These are phyloP conservation scores for Lissocephala sabroskyi DNA, from an alignment of 2,888 invertebrate genomes.

Conservation along the genomic window DNA sequence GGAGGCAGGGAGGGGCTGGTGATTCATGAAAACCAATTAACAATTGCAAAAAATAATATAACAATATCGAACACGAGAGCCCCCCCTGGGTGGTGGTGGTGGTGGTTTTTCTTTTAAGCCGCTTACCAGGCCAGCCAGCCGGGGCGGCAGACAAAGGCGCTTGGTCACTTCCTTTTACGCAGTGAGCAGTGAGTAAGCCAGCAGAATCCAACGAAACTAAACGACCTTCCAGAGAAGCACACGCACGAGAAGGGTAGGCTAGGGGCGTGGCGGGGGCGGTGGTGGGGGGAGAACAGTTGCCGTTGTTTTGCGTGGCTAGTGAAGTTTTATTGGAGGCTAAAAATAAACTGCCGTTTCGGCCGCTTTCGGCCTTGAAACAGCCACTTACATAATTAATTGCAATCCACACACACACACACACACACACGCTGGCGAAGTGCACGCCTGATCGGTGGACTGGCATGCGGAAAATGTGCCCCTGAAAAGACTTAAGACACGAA, in stretches of 20 bases:
- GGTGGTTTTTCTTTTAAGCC: slow-evolving; percentile 25
- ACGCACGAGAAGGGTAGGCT: background rate
- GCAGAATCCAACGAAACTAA: background rate
- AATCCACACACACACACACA: slow-evolving; percentile 24
- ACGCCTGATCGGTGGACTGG: slow-evolving; percentile 24
- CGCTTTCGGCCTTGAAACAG: slow-evolving; percentile 34
- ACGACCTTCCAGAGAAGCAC: background rate
- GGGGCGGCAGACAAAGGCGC: background rate
- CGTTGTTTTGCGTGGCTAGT: background rate
- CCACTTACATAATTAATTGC: slow-evolving; percentile 62
- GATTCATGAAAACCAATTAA: slow-evolving; percentile 53
- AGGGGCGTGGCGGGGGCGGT: background rate
- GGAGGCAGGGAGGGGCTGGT: no score
- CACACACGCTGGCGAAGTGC: background rate
- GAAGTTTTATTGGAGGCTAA: slow-evolving; percentile 23
- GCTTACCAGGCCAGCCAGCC: slow-evolving; percentile 24
- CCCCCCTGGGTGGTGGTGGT: background rate
- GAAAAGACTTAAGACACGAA: slow-evolving; percentile 55
- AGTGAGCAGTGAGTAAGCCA: background rate
- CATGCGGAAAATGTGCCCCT: slow-evolving; percentile 48
- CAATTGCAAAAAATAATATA: slow-evolving; percentile 22
- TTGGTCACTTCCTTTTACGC: slow-evolving; percentile 1
- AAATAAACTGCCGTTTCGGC: slow-evolving; percentile 35
- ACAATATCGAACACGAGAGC: background rate
- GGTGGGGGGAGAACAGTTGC: slow-evolving; percentile 51